Evolutionary conservation across 2,888 invertebrate genomes (phyloP), one percentile per base, ranked within the genome.

Genomic region (Ditylenchus weischeri): DNA sequence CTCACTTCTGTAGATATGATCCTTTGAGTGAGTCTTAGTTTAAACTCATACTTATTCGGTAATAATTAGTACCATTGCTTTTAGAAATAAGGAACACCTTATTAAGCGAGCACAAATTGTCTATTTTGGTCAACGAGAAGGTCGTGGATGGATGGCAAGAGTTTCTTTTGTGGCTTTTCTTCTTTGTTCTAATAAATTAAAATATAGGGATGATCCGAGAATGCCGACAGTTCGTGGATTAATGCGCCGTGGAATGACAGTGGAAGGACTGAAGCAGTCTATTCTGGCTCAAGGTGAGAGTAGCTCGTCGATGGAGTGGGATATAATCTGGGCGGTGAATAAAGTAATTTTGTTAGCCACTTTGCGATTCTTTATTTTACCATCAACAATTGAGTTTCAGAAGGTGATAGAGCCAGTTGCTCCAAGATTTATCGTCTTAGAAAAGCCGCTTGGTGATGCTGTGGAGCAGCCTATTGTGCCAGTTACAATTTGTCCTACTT

Each of bases 241-340:
- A 65, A 86, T 98, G 49, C 88, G 98, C 18, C 88, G 93, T 75
- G 98, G 98, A 36, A 91, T 99, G 92, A 92, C 95, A 0, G 93
- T 98, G 54, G 93, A 96, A 84, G 96, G 93, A 0, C 86, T 98
- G 61, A 90, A 91, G 76, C 92, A 95, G 86, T 98, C 99, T 84
- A 96, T 98, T 72, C 89, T 92, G 69, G 93, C 96, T 18, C 98
- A 87, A 87, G 98, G 98, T 64, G 94, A 94, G 60, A 95, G 94
- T 61, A 88, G 91, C 69, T 92, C 94, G 0, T 94, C 98, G 85
- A 99, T 99, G 98, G 94, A 95, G 84, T 99, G 98, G 98, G 98
- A 99, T 85, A 99, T 99, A 86, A 95, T 99, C 78, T 99, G 98
- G 98, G 90, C 96, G 15, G 91, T 96, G 82, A 99, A 99, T 84